Evolutionary conservation across 2,888 invertebrate species (phyloP).

Genomic region (Aleiodes alternator): DNA sequence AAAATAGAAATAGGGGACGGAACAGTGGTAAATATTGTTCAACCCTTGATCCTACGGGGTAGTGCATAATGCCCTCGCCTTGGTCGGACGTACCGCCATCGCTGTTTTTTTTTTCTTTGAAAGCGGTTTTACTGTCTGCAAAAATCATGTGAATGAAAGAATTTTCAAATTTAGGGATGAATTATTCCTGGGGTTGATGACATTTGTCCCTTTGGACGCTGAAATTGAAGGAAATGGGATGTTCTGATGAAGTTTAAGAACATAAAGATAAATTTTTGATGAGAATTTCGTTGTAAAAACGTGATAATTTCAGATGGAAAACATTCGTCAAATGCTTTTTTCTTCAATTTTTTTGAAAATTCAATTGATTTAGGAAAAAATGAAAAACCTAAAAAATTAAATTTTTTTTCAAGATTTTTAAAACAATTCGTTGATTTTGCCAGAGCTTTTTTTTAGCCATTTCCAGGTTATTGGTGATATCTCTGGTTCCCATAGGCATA

Average conservation of each 20-base stretch:
- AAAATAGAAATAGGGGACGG: slow-evolving; percentile 47
- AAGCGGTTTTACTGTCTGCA: slow-evolving; percentile 26
- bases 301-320: too few relatives aligned
- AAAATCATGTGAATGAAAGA: slow-evolving; percentile 50
- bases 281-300: too few relatives aligned
- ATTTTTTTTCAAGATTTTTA: too few relatives aligned
- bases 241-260: not conserved
- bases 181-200: slow-evolving; percentile 26
- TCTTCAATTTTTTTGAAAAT: too few relatives aligned
- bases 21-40: slow-evolving; percentile 63
- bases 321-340: too few relatives aligned
- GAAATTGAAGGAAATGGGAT: too few relatives aligned
- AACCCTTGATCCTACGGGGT: slow-evolving; percentile 54
- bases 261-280: not conserved
- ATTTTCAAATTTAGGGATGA: slow-evolving; percentile 59
- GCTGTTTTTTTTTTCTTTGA: slow-evolving; percentile 22
- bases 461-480: too few relatives aligned
- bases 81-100: slow-evolving; percentile 41
- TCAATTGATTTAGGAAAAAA: too few relatives aligned
- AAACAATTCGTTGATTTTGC: too few relatives aligned
- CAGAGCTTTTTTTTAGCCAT: too few relatives aligned
- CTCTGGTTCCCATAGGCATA: too few relatives aligned
- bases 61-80: slow-evolving; percentile 63
- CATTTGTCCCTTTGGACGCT: not conserved
- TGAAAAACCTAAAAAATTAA: too few relatives aligned